phyloP scores from a whole-genome alignment of 2,113 vertebrate species.

The crab-eating macaque (Macaca fascicularis) region T2T-MFA8v1.1 NC_088381.1:20123001-20123500 shows the following conservation, averaged over 20 bases:
- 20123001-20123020: constrained; percentile 56
- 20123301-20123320: constrained; percentile 55
- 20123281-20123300: constrained; percentile 64
- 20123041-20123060: constrained; percentile 44
- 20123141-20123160: constrained; percentile 78
- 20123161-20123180: constrained; percentile 76
- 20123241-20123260: constrained; percentile 69
- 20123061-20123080: constrained; percentile 32
- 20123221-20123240: constrained; percentile 65
- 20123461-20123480: constrained; percentile 48
- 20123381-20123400: constrained; percentile 51
- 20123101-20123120: constrained; percentile 45
- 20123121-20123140: constrained; percentile 79
- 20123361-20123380: background rate
- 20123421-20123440: constrained; percentile 6
- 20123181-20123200: constrained; percentile 76
- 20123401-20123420: constrained; percentile 31
- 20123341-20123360: constrained; percentile 46
- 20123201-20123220: constrained; percentile 67
- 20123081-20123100: constrained; percentile 46
- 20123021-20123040: constrained; percentile 54
- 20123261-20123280: constrained; percentile 69
- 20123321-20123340: constrained; percentile 59
- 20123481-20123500: constrained; percentile 43
- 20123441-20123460: constrained; percentile 56